Base-by-base conservation (phyloP, 2,797 vertebrate species). In the Rhynchonycteris naso region DNA sequence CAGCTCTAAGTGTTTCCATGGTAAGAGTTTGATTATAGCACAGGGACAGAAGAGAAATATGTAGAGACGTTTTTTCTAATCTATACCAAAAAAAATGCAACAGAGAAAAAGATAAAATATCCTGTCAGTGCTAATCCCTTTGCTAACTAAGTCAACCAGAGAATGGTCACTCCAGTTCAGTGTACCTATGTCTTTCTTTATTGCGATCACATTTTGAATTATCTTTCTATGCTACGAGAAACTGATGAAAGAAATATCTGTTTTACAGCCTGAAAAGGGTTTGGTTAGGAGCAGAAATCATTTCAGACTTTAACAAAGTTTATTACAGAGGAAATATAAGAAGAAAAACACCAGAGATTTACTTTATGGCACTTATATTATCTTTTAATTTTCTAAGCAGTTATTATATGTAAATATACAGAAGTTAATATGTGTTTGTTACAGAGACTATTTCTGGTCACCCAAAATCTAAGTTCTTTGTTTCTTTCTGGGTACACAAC, bases 21-120 rank as follows among this genome's bases (percentile, higher is more conserved):
- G 16, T 83, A 76, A 72, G 28, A 61, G 28, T 90, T 52, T 74
- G 58, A 68, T 59, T 52, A 59, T 28, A 79, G 68, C 26, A 58
- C 43, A 93, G 47, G n/a, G 59, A 88, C 47, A 83, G 54, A 69
- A 63, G 16, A 95, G 14, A 87, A 88, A 93, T 72, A 74, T 4
- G 7, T 19, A 82, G 5, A 52, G 13, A 54, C 1, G 19, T 58
- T 61, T 28, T n/a, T 35, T 28, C 28, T 47, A 90, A 68, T 33
- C 56, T 63, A 58, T 43, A 69, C 2, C 12, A 79, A 19, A 54
- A 71, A 56, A 30, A 84, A 84, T 28, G 26, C 35, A 84, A 4
- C 68, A n/a, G 54, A 88, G 58, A 90, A 85, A 90, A 84, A 94
- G 76, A 95, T 93, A 95, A 95, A 97, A 94, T 91, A 72, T 84